Conservation (phyloP, 2,113 vertebrate genomes). For the Bettongia penicillata region DNA sequence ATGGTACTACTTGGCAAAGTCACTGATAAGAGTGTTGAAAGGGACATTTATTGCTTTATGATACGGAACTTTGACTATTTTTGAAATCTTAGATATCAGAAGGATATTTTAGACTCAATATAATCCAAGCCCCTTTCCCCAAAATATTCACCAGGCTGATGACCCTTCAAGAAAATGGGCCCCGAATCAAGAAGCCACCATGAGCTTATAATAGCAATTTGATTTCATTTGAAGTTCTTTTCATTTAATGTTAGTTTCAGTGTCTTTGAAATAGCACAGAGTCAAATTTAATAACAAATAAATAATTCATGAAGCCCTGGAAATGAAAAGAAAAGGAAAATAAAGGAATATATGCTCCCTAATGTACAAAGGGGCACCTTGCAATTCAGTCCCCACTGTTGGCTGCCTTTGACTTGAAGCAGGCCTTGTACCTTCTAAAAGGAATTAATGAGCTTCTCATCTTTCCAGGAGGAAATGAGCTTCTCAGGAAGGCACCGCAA, state of each 20-base stretch:
- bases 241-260: background rate
- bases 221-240: slow-evolving; percentile 37
- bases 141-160: background rate
- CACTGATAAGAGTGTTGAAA: background rate
- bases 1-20: background rate
- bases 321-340: slow-evolving; percentile 46
- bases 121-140: too few relatives aligned
- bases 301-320: slow-evolving; percentile 54
- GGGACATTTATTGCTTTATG: fast-evolving
- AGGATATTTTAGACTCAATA: background rate
- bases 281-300: slow-evolving; percentile 52
- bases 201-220: background rate
- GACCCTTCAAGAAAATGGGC: background rate
- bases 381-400: background rate
- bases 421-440: background rate
- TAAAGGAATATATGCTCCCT: background rate
- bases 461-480: background rate
- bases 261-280: slow-evolving; percentile 58
- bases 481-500: background rate
- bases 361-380: background rate
- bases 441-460: fast-evolving
- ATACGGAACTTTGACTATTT: background rate
- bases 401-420: background rate
- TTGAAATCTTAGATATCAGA: fast-evolving
- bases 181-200: background rate